These are phyloP conservation scores for Athripsodes cinereus DNA, from an alignment of 2,888 invertebrate species.

Conservation along the genomic window DNA sequence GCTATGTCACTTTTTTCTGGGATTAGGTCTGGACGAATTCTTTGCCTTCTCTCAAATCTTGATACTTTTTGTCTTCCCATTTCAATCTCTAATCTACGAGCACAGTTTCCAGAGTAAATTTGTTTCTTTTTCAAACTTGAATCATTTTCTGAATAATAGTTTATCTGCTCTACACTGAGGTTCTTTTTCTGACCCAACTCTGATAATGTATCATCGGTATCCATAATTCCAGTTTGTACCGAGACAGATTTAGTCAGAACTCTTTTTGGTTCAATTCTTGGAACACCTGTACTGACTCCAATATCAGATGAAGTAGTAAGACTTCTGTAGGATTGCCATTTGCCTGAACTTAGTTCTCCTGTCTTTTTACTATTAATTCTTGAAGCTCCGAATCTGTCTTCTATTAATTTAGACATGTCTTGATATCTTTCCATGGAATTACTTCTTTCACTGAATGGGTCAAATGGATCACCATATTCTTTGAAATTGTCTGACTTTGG, in stretches of 20 bases:
- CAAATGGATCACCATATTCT: constrained; percentile 52
- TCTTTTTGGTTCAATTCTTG: constrained; percentile 47
- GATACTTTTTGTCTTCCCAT: constrained; percentile 33
- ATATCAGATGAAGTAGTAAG: constrained; percentile 49
- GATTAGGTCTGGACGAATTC: constrained; percentile 49
- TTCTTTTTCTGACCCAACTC: constrained; percentile 48
- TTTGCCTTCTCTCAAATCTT: constrained; percentile 46
- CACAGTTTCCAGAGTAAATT: constrained; percentile 39
- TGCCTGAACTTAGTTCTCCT: constrained; percentile 45
- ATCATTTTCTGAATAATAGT: constrained; percentile 48
- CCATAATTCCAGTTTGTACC: constrained; percentile 49
- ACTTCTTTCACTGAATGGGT: constrained; percentile 57
- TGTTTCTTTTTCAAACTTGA: constrained; percentile 47
- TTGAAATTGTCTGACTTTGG: constrained; percentile 40
- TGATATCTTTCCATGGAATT: constrained; percentile 66
- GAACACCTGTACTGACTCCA: constrained; percentile 43
- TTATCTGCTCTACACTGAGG: constrained; percentile 48
- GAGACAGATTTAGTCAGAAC: constrained; percentile 49
- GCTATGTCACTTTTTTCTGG: constrained; percentile 45
- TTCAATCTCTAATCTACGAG: constrained; percentile 31
- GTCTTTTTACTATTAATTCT: constrained; percentile 33
- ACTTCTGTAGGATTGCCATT: constrained; percentile 49
- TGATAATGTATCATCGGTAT: constrained; percentile 40
- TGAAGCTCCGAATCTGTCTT: constrained; percentile 56
- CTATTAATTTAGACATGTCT: constrained; percentile 65